These are phyloP conservation scores for Malurus splendens DNA, from an alignment of 2,797 vertebrate species.

Conservation along the genomic window DNA sequence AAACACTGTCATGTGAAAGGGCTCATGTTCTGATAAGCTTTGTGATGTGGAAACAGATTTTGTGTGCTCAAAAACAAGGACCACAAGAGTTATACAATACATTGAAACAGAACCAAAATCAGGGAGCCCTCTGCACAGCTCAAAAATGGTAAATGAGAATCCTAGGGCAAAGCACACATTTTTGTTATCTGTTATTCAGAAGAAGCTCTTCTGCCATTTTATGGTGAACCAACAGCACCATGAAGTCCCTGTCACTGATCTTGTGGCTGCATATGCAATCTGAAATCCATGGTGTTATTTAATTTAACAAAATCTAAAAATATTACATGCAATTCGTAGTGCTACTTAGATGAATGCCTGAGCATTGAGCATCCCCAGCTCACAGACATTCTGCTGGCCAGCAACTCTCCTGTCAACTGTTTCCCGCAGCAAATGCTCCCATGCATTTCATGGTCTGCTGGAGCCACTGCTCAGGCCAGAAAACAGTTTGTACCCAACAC, in stretches of 20 bases:
- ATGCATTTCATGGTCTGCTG: not conserved
- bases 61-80: not conserved
- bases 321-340: fast-evolving
- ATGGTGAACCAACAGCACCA: not conserved
- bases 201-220: not conserved
- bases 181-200: not conserved
- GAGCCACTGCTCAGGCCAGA: not conserved
- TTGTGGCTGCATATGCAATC: not conserved
- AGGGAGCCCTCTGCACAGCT: not conserved
- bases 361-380: not conserved
- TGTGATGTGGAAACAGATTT: not conserved
- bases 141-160: not conserved
- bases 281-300: not conserved
- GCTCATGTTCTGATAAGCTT: not conserved
- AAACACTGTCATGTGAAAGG: not conserved
- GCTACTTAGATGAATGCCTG: not conserved
- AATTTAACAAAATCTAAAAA: not conserved
- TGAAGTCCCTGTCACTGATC: not conserved
- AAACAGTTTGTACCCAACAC: not conserved
- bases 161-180: not conserved
- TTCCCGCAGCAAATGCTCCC: not conserved
- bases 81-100: not conserved
- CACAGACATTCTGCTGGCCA: not conserved
- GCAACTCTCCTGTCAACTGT: not conserved
- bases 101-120: not conserved